Conservation (phyloP, 2,113 vertebrate genomes). For the Drymodes brunneopygia region DNA sequence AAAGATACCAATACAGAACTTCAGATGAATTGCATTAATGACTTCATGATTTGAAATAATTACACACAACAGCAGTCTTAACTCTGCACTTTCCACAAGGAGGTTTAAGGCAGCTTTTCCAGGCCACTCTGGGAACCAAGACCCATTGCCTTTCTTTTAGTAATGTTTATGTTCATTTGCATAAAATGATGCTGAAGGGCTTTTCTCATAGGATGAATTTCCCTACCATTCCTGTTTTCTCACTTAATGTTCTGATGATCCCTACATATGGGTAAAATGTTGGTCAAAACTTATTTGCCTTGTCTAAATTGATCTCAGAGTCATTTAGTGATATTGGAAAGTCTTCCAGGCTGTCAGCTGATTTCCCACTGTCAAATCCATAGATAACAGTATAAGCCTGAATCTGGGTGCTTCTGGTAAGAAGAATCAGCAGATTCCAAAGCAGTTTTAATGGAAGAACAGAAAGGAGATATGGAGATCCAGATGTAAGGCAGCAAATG, state of each 20-base stretch:
- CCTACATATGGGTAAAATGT: neutral
- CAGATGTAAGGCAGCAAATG: neutral
- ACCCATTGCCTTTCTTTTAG: neutral
- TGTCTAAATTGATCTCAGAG: neutral
- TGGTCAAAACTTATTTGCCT: neutral
- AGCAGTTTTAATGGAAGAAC: neutral
- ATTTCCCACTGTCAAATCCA: neutral
- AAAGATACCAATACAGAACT: neutral
- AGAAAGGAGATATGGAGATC: neutral
- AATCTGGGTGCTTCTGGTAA: neutral
- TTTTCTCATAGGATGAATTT: neutral
- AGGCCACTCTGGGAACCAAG: neutral
- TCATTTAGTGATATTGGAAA: neutral
- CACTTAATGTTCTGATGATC: neutral
- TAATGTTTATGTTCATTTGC: neutral
- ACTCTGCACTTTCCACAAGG: neutral
- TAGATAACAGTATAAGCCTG: neutral
- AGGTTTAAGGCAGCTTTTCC: neutral
- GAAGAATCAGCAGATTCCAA: neutral
- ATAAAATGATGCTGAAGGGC: neutral
- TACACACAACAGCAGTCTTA: neutral
- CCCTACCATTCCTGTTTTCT: neutral
- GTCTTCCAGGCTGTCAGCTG: neutral
- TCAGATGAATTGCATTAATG: neutral
- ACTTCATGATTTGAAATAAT: neutral